Conservation (phyloP, 2,113 vertebrate genomes). For the Mastomys coucha region DNA sequence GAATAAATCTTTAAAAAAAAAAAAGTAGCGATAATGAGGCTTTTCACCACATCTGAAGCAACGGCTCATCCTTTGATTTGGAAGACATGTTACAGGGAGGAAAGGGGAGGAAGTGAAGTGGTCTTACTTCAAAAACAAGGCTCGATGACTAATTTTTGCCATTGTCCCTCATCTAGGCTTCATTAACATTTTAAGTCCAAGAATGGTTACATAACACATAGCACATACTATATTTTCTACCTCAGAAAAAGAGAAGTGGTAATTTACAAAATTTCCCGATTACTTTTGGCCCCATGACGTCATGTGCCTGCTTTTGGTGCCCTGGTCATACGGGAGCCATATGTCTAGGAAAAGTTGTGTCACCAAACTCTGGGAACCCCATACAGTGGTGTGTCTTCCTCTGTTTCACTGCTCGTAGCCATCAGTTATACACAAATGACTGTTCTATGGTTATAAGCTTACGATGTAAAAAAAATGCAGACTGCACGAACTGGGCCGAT, state of each 20-base stretch:
- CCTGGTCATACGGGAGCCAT: background rate
- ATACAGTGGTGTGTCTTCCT: background rate
- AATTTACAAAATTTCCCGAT: background rate
- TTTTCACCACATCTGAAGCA: no score
- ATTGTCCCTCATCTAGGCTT: background rate
- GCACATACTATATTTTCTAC: constrained; percentile 30
- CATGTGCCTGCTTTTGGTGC: background rate
- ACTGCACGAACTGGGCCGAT: background rate
- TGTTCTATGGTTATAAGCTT: background rate
- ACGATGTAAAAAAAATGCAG: background rate
- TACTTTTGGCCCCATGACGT: background rate
- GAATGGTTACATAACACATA: constrained; percentile 52
- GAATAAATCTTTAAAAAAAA: no score
- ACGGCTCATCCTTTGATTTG: background rate
- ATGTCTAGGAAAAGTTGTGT: constrained; percentile 65
- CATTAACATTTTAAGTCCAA: constrained; percentile 4
- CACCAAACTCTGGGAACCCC: background rate
- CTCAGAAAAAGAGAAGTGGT: constrained; percentile 67
- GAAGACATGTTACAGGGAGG: background rate
- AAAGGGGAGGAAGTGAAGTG: background rate
- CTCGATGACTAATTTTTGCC: background rate
- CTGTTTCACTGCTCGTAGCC: background rate
- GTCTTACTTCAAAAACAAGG: background rate
- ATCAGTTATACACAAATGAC: background rate
- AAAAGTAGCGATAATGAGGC: no score